phyloP scores from a whole-genome alignment of 2,888 invertebrate genomes.

The Torymus auratus region DNA sequence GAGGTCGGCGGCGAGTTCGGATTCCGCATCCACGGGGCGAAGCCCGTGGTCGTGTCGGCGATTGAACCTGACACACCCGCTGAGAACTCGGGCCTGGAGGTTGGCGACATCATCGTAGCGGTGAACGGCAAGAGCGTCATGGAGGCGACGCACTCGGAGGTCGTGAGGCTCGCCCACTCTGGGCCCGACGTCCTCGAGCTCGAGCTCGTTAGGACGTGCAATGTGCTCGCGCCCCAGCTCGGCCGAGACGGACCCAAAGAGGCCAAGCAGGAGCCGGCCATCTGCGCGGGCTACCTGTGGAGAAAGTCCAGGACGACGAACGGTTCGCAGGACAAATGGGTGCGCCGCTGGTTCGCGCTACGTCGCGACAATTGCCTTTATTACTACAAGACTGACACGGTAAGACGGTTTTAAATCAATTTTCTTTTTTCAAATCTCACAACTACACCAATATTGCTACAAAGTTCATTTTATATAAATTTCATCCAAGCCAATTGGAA shows the following conservation, averaged over 20 bases:
- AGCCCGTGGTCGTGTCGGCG: conserved; percentile 96
- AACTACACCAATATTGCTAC: too few species aligned
- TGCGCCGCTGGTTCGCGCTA: conserved; percentile 92
- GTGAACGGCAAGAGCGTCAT: conserved; percentile 94
- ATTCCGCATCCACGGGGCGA: conserved; percentile 95
- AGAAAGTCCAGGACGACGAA: conserved; percentile 81
- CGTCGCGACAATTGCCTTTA: conserved; percentile 95
- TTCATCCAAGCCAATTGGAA: too few species aligned
- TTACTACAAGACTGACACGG: conserved; percentile 94
- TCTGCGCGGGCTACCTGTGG: conserved; percentile 89
- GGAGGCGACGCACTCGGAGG: conserved; percentile 95
- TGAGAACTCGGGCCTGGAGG: conserved; percentile 92
- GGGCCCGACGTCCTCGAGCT: conserved; percentile 91
- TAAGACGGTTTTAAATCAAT: conserved; percentile 72
- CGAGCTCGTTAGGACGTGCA: conserved; percentile 92
- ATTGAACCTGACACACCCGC: conserved; percentile 97
- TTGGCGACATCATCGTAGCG: conserved; percentile 95
- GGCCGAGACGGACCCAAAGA: conserved; percentile 77
- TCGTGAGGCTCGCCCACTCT: conserved; percentile 93
- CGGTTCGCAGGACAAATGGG: conserved; percentile 83
- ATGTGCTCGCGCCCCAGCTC: conserved; percentile 85
- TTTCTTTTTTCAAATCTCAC: too few species aligned
- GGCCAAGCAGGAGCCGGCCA: conserved; percentile 77
- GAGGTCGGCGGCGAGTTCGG: conserved; percentile 92
- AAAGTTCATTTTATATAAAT: too few species aligned